Evolutionary conservation across 1,140 invertebrate genomes (phyloP), one percentile per base, ranked within the genome.

Genomic region (Achroia grisella): DNA sequence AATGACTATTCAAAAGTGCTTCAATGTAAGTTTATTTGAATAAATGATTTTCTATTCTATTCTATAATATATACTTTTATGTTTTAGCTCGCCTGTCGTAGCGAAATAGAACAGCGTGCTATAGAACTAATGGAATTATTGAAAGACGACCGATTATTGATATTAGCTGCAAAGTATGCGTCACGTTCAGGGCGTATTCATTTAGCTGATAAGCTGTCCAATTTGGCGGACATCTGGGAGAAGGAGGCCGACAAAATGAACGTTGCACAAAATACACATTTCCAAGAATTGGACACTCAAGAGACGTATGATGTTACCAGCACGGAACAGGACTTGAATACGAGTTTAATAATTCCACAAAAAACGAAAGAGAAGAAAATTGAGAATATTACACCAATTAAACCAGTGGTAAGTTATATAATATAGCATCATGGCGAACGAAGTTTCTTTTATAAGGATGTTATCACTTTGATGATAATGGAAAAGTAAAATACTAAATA

Each of bases 91-190:
- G 92, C 95, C 0, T 95, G 93, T 66, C 89, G 91, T 54, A 91
- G 90, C 69, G 95, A 96, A 75, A 88, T 93, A 31, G 96, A 98
- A 62, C 91, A 91, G 57, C 88, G 97, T 31, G 96, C 95, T 0
- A 71, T 96, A 3, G 96, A 98, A 76, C 86, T 98, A 5, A 94
- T 96, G 71, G 90, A 95, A 60, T 85, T 97, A 61, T 91, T 98
- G 71, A 90, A 90, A 9, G 92, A 93, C 54, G 87, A 91, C 1
- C 90, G 92, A 34, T 87, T 96, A 0, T 72, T 97, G 29, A 92
- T 95, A 57, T 83, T 97, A 15, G 95, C 95, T 2, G 91, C 95
- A 3, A 95, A 95, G 62, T 98, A 97, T 83, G 94, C 95, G 2
- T 90, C 90, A 2, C 91, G 93, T 48, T 79, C 93, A 0, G 91